A percentile compares a stretch with the other conserved stretches of the same genome.
phyloP scores from a whole-genome alignment of 2,888 invertebrate genomes.

The Nephrotoma flavescens region DNA sequence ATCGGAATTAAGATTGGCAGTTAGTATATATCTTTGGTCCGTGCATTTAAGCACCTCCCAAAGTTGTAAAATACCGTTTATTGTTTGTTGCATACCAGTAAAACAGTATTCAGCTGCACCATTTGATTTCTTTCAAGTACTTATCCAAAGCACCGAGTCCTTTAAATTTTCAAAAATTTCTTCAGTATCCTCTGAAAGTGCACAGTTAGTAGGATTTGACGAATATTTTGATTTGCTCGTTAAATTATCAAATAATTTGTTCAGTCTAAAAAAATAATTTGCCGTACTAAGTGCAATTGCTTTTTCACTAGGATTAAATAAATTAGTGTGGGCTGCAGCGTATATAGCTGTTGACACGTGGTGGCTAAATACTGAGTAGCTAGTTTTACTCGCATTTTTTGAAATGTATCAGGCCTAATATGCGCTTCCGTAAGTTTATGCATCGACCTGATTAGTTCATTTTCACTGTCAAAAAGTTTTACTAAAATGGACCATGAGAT shows the following conservation, averaged over 20 bases:
- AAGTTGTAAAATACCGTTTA: not conserved
- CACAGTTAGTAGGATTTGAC: not conserved
- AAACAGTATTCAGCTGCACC: not conserved
- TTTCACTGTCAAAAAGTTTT: not conserved
- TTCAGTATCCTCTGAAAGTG: not conserved
- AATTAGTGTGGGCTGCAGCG: not conserved
- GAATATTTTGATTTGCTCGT: not conserved
- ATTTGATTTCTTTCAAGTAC: not conserved
- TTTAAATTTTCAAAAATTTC: not conserved
- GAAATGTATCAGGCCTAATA: conserved; percentile 10
- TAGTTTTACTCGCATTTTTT: conserved; percentile 12
- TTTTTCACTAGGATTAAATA: not conserved
- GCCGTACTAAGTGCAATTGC: not conserved
- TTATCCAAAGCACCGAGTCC: not conserved
- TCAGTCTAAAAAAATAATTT: not conserved
- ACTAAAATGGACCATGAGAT: not conserved
- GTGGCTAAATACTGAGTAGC: conserved; percentile 11
- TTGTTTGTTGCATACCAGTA: not conserved
- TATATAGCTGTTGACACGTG: not conserved
- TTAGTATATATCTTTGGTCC: not conserved
- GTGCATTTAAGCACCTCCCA: not conserved
- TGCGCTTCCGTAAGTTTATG: conserved; percentile 10
- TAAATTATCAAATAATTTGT: not conserved
- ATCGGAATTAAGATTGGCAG: not conserved
- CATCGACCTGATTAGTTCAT: not conserved